A percentile compares a stretch with the other conserved stretches of the same genome.
Evolutionary conservation across 2,113 vertebrate species (phyloP).

Genomic region (Balaenoptera acutorostrata): DNA sequence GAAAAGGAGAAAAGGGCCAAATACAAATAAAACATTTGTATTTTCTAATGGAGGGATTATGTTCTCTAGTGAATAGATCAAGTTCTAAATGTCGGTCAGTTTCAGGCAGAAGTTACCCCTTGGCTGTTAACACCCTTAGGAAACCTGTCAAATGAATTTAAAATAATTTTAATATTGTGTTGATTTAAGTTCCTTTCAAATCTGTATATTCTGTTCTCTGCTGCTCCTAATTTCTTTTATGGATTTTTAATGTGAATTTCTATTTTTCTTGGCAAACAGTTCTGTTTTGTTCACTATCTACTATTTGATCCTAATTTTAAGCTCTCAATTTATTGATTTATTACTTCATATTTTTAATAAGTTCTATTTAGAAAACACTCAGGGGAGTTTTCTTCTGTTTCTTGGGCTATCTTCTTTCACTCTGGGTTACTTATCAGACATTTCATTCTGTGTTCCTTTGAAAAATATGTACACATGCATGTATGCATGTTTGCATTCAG

Average conservation of each 20-base stretch:
- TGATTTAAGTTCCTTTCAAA: slow-evolving; percentile 23
- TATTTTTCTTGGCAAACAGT: neutral
- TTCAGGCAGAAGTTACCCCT: neutral
- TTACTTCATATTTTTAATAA: neutral
- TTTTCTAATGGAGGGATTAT: neutral
- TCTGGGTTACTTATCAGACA: neutral
- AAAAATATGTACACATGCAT: neutral
- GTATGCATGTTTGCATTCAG: neutral
- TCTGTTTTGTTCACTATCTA: neutral
- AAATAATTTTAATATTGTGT: slow-evolving; percentile 20
- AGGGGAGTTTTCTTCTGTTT: neutral
- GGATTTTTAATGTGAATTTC: neutral
- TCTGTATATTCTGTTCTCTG: neutral
- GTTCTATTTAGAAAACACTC: neutral
- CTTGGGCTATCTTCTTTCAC: neutral
- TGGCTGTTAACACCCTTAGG: neutral
- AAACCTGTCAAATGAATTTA: slow-evolving; percentile 13
- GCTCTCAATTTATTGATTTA: neutral
- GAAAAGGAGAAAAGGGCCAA: neutral
- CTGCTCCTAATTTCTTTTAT: neutral
- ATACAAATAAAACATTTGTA: neutral
- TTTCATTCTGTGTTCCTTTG: neutral
- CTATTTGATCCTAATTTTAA: neutral
- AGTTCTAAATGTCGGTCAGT: slow-evolving; percentile 11
- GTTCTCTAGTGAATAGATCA: neutral